Conservation (phyloP, 92 coral and sea anemone species). For the Zoanthus sociatus region DNA sequence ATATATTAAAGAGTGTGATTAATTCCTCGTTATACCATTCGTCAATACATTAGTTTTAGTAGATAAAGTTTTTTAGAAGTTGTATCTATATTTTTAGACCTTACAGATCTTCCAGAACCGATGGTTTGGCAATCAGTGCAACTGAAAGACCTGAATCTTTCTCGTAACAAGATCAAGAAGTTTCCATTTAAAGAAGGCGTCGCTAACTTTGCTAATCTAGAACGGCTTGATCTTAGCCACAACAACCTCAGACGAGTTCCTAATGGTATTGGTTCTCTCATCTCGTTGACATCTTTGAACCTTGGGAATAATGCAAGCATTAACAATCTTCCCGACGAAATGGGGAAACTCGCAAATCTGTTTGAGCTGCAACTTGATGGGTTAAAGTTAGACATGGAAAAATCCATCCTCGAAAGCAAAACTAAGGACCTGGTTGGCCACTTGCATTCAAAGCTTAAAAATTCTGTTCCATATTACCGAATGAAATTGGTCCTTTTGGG, state of each 20-base stretch:
- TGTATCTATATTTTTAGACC: constrained; percentile 11
- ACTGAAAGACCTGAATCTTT: constrained; percentile 84
- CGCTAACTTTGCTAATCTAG: constrained; percentile 72
- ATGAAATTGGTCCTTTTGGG: constrained; percentile 91
- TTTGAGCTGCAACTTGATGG: constrained; percentile 89
- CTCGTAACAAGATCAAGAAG: constrained; percentile 82
- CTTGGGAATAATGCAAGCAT: constrained; percentile 83
- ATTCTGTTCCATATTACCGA: constrained; percentile 92
- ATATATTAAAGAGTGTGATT: too few relatives aligned
- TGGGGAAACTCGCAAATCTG: constrained; percentile 85
- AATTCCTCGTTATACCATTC: too few relatives aligned
- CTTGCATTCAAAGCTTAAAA: constrained; percentile 83
- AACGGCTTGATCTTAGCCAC: constrained; percentile 74
- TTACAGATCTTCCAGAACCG: constrained; percentile 80
- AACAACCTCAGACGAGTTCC: constrained; percentile 87
- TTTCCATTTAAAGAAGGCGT: constrained; percentile 71
- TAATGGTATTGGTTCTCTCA: constrained; percentile 82
- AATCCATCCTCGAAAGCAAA: constrained; percentile 81
- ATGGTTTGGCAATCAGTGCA: constrained; percentile 83
- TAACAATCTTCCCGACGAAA: constrained; percentile 90
- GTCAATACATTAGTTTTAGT: too few relatives aligned
- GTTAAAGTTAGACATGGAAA: constrained; percentile 82
- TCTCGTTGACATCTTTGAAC: constrained; percentile 83
- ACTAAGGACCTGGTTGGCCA: constrained; percentile 91
- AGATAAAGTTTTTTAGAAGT: too few relatives aligned